These are phyloP conservation scores for Halichoeres trimaculatus DNA, from an alignment of 2,113 vertebrate genomes.

Conservation along the genomic window DNA sequence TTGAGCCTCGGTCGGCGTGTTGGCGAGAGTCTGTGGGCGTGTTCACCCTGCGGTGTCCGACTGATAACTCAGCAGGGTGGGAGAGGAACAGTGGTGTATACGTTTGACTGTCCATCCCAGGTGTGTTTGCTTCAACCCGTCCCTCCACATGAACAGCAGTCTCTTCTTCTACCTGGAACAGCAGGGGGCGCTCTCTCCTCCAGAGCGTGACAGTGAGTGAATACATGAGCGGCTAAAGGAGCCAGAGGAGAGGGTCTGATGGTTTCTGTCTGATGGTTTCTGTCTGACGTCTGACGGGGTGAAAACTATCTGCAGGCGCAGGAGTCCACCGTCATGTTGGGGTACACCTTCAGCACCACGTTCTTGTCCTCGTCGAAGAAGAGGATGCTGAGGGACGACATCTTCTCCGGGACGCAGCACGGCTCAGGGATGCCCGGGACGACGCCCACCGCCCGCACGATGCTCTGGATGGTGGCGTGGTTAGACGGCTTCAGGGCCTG, in stretches of 20 bases:
- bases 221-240: neutral
- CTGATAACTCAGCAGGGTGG: neutral
- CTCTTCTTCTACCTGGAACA: slow-evolving; percentile 41
- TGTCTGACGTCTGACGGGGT: neutral
- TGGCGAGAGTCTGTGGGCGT: slow-evolving; percentile 16
- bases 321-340: slow-evolving; percentile 97
- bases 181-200: slow-evolving; percentile 65
- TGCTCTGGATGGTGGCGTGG: slow-evolving; percentile 98
- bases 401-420: slow-evolving; percentile 96
- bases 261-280: neutral
- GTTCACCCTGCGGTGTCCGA: neutral
- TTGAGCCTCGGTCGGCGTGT: slow-evolving; percentile 10
- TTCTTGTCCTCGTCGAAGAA: slow-evolving; percentile 98
- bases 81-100: slow-evolving; percentile 14
- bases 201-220: slow-evolving; percentile 7
- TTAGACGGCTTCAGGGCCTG: slow-evolving; percentile 96
- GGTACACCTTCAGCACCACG: slow-evolving; percentile 96
- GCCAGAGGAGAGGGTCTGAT: slow-evolving; percentile 33
- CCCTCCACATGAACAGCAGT: slow-evolving; percentile 15
- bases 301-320: slow-evolving; percentile 92
- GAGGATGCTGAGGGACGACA: slow-evolving; percentile 96
- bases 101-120: slow-evolving; percentile 14
- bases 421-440: slow-evolving; percentile 93
- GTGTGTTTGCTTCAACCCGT: slow-evolving; percentile 23
- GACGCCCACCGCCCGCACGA: slow-evolving; percentile 93